Percentiles rank a stretch among this genome's conserved stretches.
phyloP scores from a whole-genome alignment of 2,888 invertebrate species.

The Eupithecia centaureata region DNA sequence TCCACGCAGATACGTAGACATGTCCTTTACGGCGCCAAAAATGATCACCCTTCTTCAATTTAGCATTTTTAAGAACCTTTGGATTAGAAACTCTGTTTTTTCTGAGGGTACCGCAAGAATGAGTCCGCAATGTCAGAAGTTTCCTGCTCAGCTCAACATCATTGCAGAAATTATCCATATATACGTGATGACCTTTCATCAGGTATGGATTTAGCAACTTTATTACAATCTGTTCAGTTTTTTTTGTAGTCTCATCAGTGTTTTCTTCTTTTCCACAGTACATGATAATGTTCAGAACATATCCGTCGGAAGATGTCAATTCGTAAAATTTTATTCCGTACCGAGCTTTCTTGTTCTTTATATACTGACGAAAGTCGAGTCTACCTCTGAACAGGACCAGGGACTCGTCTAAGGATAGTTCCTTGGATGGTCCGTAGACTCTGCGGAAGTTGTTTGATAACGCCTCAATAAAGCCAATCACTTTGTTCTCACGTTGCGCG shows the following conservation, averaged over 20 bases:
- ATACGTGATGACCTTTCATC: conserved; percentile 18
- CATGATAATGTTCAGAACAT: conserved; percentile 20
- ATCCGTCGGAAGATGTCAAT: conserved; percentile 18
- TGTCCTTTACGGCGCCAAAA: conserved; percentile 18
- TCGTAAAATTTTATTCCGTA: conserved; percentile 26
- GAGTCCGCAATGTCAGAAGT: conserved; percentile 13
- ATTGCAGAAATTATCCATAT: conserved; percentile 26
- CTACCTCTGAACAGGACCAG: conserved; percentile 20
- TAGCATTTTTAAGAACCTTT: conserved; percentile 14
- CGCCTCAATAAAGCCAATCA: conserved; percentile 5
- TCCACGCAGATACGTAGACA: conserved; percentile 19
- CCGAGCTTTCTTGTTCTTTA: conserved; percentile 24
- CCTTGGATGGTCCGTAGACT: conserved; percentile 5
- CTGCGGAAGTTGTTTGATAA: conserved; percentile 13
- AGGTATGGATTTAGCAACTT: conserved; percentile 16
- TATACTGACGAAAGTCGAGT: conserved; percentile 25
- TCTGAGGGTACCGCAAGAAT: conserved; percentile 11
- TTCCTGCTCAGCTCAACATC: conserved; percentile 14
- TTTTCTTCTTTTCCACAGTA: conserved; percentile 7
- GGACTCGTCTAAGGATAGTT: conserved; percentile 23
- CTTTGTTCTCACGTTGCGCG: conserved; percentile 3
- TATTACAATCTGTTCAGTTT: not conserved
- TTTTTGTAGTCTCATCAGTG: not conserved
- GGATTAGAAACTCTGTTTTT: conserved; percentile 11
- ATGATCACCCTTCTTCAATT: conserved; percentile 20